Conservation (phyloP, 1,140 invertebrate genomes). For the Atopsyche davidsoni region DNA sequence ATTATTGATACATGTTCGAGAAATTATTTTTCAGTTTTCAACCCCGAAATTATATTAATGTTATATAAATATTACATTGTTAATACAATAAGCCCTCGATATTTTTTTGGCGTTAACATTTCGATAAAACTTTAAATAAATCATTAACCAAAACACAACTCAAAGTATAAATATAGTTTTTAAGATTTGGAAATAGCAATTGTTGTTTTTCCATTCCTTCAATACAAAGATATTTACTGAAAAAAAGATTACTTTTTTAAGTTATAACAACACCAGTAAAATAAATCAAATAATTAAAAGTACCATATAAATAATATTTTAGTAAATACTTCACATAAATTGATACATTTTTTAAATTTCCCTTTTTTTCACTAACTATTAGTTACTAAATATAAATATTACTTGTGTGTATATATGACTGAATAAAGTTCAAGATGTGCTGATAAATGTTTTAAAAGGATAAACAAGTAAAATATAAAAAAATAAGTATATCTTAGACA, state of each 20-base stretch:
- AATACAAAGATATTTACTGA: background rate
- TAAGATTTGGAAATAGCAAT: background rate
- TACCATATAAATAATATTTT: background rate
- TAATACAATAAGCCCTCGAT: background rate
- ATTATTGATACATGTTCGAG: too few species aligned
- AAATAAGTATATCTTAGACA: background rate
- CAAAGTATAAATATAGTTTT: too few species aligned
- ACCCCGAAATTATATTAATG: too few species aligned
- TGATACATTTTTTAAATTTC: background rate
- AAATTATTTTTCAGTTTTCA: too few species aligned
- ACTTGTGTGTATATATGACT: background rate
- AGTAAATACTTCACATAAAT: background rate
- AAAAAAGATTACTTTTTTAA: background rate
- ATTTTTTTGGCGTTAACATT: background rate
- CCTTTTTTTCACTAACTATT: background rate
- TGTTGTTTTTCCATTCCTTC: background rate
- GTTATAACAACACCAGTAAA: background rate
- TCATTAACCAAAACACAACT: too few species aligned
- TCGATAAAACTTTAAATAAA: background rate
- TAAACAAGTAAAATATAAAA: background rate
- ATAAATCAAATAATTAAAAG: background rate
- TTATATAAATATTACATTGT: too few species aligned
- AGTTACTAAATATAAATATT: background rate
- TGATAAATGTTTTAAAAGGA: background rate
- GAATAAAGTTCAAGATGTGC: background rate